phyloP scores from a whole-genome alignment of 2,113 vertebrate genomes.

The Notechis scutatus region DNA sequence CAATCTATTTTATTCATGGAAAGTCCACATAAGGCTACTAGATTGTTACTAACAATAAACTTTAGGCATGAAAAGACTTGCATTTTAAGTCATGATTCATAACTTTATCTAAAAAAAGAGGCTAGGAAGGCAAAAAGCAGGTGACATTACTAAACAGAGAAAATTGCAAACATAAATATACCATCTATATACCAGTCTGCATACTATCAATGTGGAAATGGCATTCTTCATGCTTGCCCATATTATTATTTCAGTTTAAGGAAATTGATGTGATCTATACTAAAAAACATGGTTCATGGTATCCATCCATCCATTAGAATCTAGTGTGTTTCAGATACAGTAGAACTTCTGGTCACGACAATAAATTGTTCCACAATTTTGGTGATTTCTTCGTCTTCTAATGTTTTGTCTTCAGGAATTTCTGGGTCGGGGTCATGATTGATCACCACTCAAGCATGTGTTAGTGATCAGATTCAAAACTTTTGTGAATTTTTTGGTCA shows the following conservation, averaged over 20 bases:
- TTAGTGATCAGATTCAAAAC: too few species aligned
- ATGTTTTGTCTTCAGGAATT: too few species aligned
- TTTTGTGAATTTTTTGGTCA: too few species aligned
- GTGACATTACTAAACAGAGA: conserved; percentile 41
- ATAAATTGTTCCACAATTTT: too few species aligned
- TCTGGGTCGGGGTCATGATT: too few species aligned
- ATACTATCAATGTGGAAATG: conserved; percentile 29
- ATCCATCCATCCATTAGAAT: neutral
- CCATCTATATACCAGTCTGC: conserved; percentile 31
- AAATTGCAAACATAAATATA: conserved; percentile 51
- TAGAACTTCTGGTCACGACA: too few species aligned
- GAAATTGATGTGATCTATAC: neutral
- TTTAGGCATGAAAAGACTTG: conserved; percentile 67
- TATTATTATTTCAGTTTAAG: neutral
- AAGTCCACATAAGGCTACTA: conserved; percentile 76
- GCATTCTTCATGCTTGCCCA: neutral
- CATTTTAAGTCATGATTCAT: conserved; percentile 72
- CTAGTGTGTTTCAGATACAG: neutral
- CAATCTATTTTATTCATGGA: conserved; percentile 77
- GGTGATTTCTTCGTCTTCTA: too few species aligned
- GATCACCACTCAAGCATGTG: too few species aligned
- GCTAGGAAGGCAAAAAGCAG: conserved; percentile 66
- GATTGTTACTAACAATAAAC: conserved; percentile 77
- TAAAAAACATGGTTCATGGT: neutral
- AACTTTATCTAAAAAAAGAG: conserved; percentile 63